Conservation (phyloP, 2,888 invertebrate genomes). For the Cerceris ruficornis region DNA sequence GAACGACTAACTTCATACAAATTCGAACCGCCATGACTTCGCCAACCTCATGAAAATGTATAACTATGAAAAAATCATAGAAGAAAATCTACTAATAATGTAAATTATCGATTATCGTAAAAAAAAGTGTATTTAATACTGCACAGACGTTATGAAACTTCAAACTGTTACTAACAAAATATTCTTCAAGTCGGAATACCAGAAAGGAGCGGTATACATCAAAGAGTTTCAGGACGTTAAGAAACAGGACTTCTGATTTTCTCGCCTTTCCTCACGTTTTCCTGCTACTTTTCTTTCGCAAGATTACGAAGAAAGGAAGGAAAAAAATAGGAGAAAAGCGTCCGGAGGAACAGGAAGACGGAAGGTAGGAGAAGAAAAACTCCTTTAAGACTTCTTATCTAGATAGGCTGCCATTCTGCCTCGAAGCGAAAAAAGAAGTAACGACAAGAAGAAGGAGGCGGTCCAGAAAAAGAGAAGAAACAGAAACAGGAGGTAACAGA, state of each 20-base stretch:
- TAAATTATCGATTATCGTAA: too few relatives aligned
- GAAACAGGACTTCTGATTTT: background rate
- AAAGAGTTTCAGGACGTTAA: slow-evolving; percentile 22
- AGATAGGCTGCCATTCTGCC: slow-evolving; percentile 61
- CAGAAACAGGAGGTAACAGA: slow-evolving; percentile 8
- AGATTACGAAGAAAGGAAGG: slow-evolving; percentile 23
- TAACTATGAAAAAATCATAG: too few relatives aligned
- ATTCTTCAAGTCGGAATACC: too few relatives aligned
- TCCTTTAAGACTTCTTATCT: slow-evolving; percentile 65
- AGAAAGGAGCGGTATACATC: background rate
- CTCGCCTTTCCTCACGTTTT: slow-evolving; percentile 4
- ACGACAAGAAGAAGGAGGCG: slow-evolving; percentile 56
- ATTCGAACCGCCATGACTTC: too few relatives aligned
- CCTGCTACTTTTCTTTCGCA: slow-evolving; percentile 22
- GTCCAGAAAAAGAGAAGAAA: slow-evolving; percentile 6
- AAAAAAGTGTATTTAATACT: too few relatives aligned
- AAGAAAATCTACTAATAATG: too few relatives aligned
- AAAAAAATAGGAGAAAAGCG: slow-evolving; percentile 1
- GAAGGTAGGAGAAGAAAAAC: slow-evolving; percentile 25
- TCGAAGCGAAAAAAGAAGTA: slow-evolving; percentile 49
- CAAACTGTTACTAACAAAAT: too few relatives aligned
- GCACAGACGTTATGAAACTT: too few relatives aligned
- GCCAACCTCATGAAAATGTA: too few relatives aligned
- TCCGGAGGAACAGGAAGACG: background rate
- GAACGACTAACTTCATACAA: too few relatives aligned